Evolutionary conservation across 2,113 vertebrate genomes (phyloP), one percentile per base, ranked within the genome.

Genomic region (Dinomys branickii): DNA sequence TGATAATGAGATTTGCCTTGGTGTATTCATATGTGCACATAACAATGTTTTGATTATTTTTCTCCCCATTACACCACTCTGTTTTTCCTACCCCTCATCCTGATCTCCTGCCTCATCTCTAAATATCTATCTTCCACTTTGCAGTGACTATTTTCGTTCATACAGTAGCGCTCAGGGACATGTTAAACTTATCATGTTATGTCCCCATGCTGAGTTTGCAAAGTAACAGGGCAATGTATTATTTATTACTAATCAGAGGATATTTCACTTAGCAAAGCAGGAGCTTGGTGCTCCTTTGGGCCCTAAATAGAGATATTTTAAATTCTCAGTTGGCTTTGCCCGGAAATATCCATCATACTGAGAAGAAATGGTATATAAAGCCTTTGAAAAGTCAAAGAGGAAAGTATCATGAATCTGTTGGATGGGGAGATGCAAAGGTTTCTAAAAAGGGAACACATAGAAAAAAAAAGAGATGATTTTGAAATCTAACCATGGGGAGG

Each of bases 221-320:
- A 88, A 94, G 86, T 96, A 96, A 98, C 92, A 97, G 91, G 92
- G 91, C 94, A 91, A 90, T 94, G 94, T 84, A n/a, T 58, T 71
- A 85, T 96, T 94, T 96, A 81, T 97, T 96, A 98, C 98, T 98
- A 98, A 98, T 98, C 97, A 97, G 96, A 63, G 58, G 98, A 91
- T 71, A 93, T 92, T 97, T 98, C 92, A 96, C 88, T 98, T 97
- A 97, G 96, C 94, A 98, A 97, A 97, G 94, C 92, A 97, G 61
- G 90, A 98, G 92, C 90, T 54, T 90, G 82, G 56, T 95, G 56
- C 90, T 98, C 90, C 85, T 98, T 95, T 77, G 84, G 81, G 63
- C 88, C 80, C 38, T 38, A 89, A 50, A 82, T 81, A 63, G 89
- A 95, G 75, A 94, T 95, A 75, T 93, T 97, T 96, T 82, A 94